phyloP scores from a whole-genome alignment of 2,113 vertebrate species.

The Mesitornis unicolor region DNA sequence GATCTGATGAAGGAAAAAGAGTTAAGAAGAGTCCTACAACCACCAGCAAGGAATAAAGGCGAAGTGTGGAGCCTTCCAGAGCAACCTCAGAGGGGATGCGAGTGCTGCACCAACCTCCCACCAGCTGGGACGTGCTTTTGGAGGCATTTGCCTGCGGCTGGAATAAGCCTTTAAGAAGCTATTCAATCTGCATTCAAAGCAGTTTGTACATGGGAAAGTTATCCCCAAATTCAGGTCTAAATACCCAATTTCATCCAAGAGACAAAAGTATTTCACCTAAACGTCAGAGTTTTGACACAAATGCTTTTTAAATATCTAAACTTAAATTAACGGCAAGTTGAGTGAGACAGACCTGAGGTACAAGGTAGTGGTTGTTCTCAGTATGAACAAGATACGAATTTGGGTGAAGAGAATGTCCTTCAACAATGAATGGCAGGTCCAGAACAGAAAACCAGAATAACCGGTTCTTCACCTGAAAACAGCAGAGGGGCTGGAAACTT shows the following conservation, averaged over 20 bases:
- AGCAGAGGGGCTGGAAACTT: neutral
- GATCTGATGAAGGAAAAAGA: neutral
- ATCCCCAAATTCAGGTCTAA: neutral
- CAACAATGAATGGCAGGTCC: neutral
- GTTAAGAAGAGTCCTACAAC: neutral
- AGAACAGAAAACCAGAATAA: neutral
- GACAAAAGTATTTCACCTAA: neutral
- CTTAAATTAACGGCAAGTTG: neutral
- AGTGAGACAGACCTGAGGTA: neutral
- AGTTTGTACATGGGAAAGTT: rapidly evolving
- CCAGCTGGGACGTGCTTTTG: neutral
- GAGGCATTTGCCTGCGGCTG: neutral
- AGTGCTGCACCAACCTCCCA: neutral
- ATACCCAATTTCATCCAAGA: neutral
- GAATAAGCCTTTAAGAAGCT: rapidly evolving
- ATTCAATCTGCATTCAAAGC: neutral
- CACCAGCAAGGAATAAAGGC: neutral
- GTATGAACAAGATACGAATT: rapidly evolving
- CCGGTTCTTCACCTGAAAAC: neutral
- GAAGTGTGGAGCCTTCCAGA: neutral
- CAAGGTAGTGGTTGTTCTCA: rapidly evolving
- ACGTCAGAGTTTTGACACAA: neutral
- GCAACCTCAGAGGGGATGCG: neutral
- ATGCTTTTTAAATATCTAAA: neutral
- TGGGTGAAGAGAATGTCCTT: neutral